A percentile compares a stretch with the other conserved stretches of the same genome.
Evolutionary conservation across 2,888 invertebrate genomes (phyloP).

Genomic region (Eupithecia inturbata): DNA sequence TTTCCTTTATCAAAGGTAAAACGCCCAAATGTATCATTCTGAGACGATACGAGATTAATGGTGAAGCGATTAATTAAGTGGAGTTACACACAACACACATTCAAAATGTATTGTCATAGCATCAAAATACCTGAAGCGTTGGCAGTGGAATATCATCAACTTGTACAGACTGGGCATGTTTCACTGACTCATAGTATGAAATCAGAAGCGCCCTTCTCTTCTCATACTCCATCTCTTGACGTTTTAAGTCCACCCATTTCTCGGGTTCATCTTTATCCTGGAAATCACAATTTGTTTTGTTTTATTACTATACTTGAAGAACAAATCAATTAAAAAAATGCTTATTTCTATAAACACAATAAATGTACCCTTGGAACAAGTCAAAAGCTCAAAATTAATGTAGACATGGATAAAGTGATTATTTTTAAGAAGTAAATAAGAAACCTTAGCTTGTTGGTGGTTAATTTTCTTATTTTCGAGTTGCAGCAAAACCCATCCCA

Average conservation of each 20-base stretch:
- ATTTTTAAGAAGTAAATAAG: too few species aligned
- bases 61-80: too few species aligned
- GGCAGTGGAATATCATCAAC: constrained; percentile 98
- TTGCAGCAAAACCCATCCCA: neutral
- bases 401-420: too few species aligned
- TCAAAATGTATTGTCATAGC: neutral
- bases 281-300: constrained; percentile 38
- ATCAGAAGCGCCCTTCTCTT: constrained; percentile 93
- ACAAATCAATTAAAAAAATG: too few species aligned
- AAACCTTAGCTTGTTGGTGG: neutral
- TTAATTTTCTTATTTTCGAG: neutral
- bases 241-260: constrained; percentile 95
- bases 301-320: neutral
- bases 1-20: too few species aligned
- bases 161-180: constrained; percentile 97
- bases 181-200: constrained; percentile 97
- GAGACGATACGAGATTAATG: too few species aligned
- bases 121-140: constrained; percentile 72
- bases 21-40: too few species aligned
- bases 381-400: too few species aligned
- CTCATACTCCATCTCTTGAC: constrained; percentile 96
- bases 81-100: too few species aligned
- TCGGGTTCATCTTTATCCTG: constrained; percentile 98
- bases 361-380: too few species aligned
- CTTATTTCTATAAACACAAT: too few species aligned